phyloP scores from a whole-genome alignment of 2,797 vertebrate genomes.

The Anguilla megastoma region DNA sequence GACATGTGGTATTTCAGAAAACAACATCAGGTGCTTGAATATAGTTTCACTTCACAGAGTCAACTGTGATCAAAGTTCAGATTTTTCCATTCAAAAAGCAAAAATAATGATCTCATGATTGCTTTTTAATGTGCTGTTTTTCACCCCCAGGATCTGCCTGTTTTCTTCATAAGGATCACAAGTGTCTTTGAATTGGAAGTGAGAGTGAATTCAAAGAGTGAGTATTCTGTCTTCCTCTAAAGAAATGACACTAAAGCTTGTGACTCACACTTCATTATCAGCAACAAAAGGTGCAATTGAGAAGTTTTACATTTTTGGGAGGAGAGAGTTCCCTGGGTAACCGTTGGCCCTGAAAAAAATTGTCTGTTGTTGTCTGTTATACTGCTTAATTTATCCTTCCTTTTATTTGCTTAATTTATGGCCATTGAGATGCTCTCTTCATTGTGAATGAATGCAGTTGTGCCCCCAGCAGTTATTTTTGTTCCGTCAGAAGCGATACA shows the following conservation, averaged over 20 bases:
- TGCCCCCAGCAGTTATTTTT: not conserved
- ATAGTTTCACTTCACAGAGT: not conserved
- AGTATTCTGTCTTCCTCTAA: not conserved
- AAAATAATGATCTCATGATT: constrained; percentile 9
- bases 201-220: not conserved
- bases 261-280: constrained; percentile 4
- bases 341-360: not conserved
- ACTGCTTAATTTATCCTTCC: not conserved
- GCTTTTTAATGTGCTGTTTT: constrained; percentile 12
- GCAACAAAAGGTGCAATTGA: not conserved
- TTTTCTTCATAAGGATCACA: not conserved
- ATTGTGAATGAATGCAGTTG: not conserved
- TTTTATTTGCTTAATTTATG: not conserved
- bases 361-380: not conserved
- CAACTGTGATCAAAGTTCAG: constrained; percentile 7
- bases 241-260: not conserved
- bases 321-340: constrained; percentile 6
- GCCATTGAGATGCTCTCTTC: not conserved
- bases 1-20: not conserved
- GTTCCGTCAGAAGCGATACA: not conserved
- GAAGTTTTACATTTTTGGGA: constrained; percentile 8
- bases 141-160: not conserved
- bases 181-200: not conserved
- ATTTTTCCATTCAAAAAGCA: not conserved
- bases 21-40: not conserved